These are phyloP conservation scores for Smutsia gigantea DNA, from an alignment of 2,797 vertebrate genomes.

Conservation along the genomic window DNA sequence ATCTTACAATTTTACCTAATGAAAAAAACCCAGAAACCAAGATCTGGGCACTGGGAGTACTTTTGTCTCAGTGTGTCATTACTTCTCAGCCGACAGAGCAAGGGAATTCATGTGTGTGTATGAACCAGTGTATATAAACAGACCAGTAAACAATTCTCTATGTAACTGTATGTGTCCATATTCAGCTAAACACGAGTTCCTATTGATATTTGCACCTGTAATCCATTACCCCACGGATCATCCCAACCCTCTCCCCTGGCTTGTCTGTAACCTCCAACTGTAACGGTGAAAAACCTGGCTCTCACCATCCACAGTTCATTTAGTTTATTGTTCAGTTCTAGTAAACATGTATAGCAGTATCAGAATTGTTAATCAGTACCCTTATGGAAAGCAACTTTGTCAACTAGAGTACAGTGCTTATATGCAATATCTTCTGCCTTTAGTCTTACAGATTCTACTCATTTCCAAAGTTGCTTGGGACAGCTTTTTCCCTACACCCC, in stretches of 20 bases:
- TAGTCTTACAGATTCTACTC: background rate
- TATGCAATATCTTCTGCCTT: background rate
- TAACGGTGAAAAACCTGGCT: background rate
- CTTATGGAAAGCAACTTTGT: background rate
- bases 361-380: background rate
- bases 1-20: background rate
- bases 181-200: background rate
- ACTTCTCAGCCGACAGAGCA: background rate
- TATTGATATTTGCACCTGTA: background rate
- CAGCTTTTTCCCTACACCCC: background rate
- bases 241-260: background rate
- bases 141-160: background rate
- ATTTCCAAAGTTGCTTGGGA: background rate
- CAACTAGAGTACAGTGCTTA: background rate
- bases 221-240: background rate
- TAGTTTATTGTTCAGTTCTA: background rate
- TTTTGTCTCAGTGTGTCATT: background rate
- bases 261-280: background rate
- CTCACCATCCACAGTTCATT: background rate
- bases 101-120: background rate
- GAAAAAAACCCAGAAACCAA: background rate
- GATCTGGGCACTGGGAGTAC: background rate
- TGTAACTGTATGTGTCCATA: background rate
- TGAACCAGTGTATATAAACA: background rate
- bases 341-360: background rate